Base-by-base conservation (phyloP, 2,888 invertebrate species). In the Cryptocheilus praepositus region DNA sequence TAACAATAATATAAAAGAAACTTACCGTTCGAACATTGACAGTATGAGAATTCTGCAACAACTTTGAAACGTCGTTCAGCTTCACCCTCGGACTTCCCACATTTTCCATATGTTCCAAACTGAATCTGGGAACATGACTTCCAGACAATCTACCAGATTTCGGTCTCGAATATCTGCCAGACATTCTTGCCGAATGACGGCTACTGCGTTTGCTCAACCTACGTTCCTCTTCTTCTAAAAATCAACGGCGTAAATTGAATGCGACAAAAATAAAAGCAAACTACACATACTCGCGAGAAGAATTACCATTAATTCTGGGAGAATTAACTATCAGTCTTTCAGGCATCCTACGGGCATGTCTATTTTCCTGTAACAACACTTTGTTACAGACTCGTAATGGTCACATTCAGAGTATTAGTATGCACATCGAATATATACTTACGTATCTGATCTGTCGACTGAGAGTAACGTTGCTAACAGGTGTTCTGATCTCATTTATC, bases 31-130 rank as follows among this genome's bases (percentile, higher is more conserved):
- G 74, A 21, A 85, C 76, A 51, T 85, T 88, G 19, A 87, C 73
- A 16, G 73, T 81, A 54, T 84, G 87, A 19, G 84, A 84, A 71
- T 87, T 85, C 56, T 78, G 79, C 36, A 88, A 68, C 15, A 86
- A 73, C 44, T 84, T 82, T 8, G 86, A 87, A 16, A 88, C 86
- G 64, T 88, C 86, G 54, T 86, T 85, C 0, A 88, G 70, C 21
- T 83, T 74, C 13, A 88, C 86, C 52, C 81, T 76, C 7, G 86
- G 86, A 66, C 82, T 87, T 74, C 76, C 74, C 13, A 80, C 67
- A 1, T 68, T 28, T 57, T 80, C 76, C n/a, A 71, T 57, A 58
- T 53, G 44, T 54, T 61, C 71, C 3, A 22, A 57, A 22, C 49
- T 70, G 22, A 19, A 51, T 54, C 60, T 64, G 43, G 57, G 61